Evolutionary conservation across 2,797 vertebrate genomes (phyloP), one percentile per base, ranked within the genome.

Genomic region (Syngnathus acus): DNA sequence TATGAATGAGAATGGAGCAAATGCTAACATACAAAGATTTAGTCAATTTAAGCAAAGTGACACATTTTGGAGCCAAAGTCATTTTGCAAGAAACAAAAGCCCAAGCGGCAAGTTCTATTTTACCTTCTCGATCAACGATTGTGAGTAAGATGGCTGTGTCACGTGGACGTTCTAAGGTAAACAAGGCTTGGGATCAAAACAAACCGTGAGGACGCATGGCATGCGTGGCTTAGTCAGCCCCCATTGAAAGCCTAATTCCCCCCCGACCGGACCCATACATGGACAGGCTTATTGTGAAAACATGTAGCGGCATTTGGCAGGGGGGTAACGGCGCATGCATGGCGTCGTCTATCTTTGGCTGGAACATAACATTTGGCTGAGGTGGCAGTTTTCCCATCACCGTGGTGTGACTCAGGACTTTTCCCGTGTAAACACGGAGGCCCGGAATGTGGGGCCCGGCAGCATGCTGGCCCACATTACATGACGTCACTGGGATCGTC

Each of bases 211-310:
- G 78, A 69, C 78, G 65, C 81, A 65, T 16, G 79, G 70, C 83
- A 78, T 84, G 75, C 68, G 70, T 67, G 87, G 89, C 86, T 90
- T 87, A 89, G 85, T 80, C 80, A 78, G 71, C 66, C 70, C 26
- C 82, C 86, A 90, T 91, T 90, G 87, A 91, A 59, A 61, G 70
- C 68, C 82, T 92, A 92, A 92, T 89, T 89, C 91, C 90, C 79
- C 23, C 72, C 68, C 68, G 66, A 74, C 59, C 60, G 9, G 43
- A 71, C 62, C 76, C 83, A 90, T 90, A 91, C 83, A 90, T 89
- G 89, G 87, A 91, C 78, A 79, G 79, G 48, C 80, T 86, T 85
- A 85, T 86, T 90, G 87, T 86, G 74, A 85, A 89, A 88, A 80
- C 87, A 81, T 83, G 82, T 82, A 76, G 62, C 75, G 75, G 80